Conservation (phyloP, 1,140 invertebrate species). For the Drosophila sturtevanti region DNA sequence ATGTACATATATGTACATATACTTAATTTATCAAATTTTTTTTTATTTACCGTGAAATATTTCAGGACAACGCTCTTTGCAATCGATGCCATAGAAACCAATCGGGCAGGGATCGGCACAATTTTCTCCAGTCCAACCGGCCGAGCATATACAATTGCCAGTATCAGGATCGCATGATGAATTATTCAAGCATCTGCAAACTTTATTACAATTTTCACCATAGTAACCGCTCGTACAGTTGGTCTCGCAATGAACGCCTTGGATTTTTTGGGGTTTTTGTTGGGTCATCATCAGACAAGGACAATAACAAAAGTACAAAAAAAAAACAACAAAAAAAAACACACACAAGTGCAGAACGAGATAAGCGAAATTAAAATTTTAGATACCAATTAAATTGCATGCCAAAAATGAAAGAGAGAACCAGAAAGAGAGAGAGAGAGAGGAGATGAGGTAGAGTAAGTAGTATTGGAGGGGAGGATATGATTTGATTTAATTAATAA, state of each 20-base stretch:
- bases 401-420: constrained; percentile 21
- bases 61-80: constrained; percentile 90
- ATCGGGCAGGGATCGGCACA: constrained; percentile 89
- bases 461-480: neutral
- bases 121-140: constrained; percentile 91
- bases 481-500: too few species aligned
- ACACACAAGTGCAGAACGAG: constrained; percentile 62
- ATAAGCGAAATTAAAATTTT: constrained; percentile 66
- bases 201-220: constrained; percentile 89
- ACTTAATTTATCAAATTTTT: neutral
- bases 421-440: constrained; percentile 8
- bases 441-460: constrained; percentile 1
- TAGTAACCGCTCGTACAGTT: constrained; percentile 90
- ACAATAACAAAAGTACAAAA: constrained; percentile 20
- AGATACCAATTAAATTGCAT: constrained; percentile 27
- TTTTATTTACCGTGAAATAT: constrained; percentile 84
- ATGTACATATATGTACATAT: too few species aligned
- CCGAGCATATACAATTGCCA: constrained; percentile 92
- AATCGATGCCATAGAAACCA: constrained; percentile 92
- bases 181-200: constrained; percentile 93
- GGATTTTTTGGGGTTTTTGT: constrained; percentile 27
- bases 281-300: constrained; percentile 32
- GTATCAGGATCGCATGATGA: constrained; percentile 92
- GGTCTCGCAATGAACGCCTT: constrained; percentile 92
- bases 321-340: constrained; percentile 34